These are phyloP conservation scores for Eurystomus gularis DNA, from an alignment of 2,113 vertebrate genomes.

Conservation along the genomic window DNA sequence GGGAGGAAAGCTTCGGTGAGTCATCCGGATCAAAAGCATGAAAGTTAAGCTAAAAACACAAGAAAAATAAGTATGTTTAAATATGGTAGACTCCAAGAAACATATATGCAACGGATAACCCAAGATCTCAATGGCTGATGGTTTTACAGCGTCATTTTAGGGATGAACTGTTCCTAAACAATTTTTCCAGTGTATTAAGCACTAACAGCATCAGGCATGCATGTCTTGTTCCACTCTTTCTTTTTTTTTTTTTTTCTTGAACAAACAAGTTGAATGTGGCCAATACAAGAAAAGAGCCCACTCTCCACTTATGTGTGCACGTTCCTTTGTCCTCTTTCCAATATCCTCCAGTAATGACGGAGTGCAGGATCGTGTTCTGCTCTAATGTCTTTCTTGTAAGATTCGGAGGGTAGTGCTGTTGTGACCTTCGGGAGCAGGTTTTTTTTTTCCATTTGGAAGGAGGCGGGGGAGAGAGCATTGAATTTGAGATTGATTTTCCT, in stretches of 20 bases:
- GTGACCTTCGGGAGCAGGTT: conserved; percentile 58
- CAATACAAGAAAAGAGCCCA: conserved; percentile 60
- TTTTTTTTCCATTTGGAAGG: conserved; percentile 61
- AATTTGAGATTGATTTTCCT: conserved; percentile 69
- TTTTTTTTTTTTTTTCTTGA: conserved; percentile 16
- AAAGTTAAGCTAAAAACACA: neutral
- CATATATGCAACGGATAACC: neutral
- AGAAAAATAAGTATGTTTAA: neutral
- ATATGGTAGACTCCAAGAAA: neutral
- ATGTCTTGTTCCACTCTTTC: conserved; percentile 51
- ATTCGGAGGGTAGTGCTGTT: conserved; percentile 53
- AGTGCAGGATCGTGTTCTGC: conserved; percentile 54
- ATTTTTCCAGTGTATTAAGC: conserved; percentile 67
- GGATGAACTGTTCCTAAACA: conserved; percentile 59
- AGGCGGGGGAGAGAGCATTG: conserved; percentile 46
- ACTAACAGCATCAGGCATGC: conserved; percentile 69
- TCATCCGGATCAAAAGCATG: neutral
- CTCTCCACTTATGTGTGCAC: conserved; percentile 36
- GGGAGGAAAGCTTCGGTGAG: neutral
- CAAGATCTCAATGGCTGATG: conserved; percentile 2
- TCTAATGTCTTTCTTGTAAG: conserved; percentile 70
- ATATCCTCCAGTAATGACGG: conserved; percentile 60
- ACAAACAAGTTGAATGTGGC: conserved; percentile 64
- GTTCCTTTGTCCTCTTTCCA: conserved; percentile 62
- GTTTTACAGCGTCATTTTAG: conserved; percentile 48